A percentile compares a stretch with the other conserved stretches of the same genome.
Evolutionary conservation across 2,797 vertebrate species (phyloP).

Genomic region (Micromesistius poutassou): DNA sequence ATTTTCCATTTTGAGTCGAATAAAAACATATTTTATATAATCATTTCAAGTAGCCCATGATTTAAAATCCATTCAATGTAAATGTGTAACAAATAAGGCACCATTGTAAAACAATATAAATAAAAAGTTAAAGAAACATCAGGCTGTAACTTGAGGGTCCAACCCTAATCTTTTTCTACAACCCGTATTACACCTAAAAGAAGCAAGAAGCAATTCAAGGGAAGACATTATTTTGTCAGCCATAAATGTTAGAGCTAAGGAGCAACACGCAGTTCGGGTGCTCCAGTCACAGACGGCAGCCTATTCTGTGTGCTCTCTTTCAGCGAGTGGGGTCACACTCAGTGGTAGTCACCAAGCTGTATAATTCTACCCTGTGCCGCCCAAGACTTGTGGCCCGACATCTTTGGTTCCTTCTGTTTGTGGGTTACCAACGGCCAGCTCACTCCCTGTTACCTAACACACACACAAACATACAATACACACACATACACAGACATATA

Average conservation of each 20-base stretch:
- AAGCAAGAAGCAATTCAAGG: not conserved
- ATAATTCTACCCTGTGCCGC: slow-evolving; percentile 60
- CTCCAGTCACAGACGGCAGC: slow-evolving; percentile 35
- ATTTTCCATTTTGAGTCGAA: not conserved
- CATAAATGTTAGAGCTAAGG: not conserved
- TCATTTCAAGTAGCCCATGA: not conserved
- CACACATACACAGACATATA: not conserved
- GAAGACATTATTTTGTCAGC: not conserved
- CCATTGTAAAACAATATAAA: not conserved
- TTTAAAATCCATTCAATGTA: not conserved
- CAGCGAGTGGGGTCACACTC: slow-evolving; percentile 66
- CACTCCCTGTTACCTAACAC: slow-evolving; percentile 36
- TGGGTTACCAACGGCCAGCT: slow-evolving; percentile 42
- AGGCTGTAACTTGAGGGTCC: not conserved
- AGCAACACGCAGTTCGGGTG: not conserved
- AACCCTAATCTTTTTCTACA: not conserved
- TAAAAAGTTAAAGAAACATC: not conserved
- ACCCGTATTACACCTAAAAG: not conserved
- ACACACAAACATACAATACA: slow-evolving; percentile 18
- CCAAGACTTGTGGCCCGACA: slow-evolving; percentile 42
- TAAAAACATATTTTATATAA: not conserved
- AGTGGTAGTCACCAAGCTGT: slow-evolving; percentile 66
- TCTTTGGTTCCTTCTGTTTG: slow-evolving; percentile 41
- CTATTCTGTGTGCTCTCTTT: slow-evolving; percentile 60
- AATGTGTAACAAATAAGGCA: slow-evolving; percentile 4